phyloP scores from a whole-genome alignment of 2,113 vertebrate species.

The human (Homo sapiens) region GRCh38 chr3:164234501-164235000 shows the following conservation, averaged over 20 bases:
- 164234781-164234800: background rate
- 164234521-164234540: background rate
- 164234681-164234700: background rate
- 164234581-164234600: background rate
- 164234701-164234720: background rate
- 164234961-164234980: background rate
- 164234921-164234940: background rate
- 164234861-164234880: background rate
- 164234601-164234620: background rate
- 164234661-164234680: background rate
- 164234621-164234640: background rate
- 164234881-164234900: background rate
- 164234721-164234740: background rate
- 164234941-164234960: background rate
- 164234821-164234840: background rate
- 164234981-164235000: background rate
- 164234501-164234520: background rate
- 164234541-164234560: background rate
- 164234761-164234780: background rate
- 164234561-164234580: background rate
- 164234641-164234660: background rate
- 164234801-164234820: background rate
- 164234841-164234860: background rate
- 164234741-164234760: background rate
- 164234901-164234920: background rate